Conservation (phyloP, 2,888 invertebrate genomes). For the Argynnis bischoffii region DNA sequence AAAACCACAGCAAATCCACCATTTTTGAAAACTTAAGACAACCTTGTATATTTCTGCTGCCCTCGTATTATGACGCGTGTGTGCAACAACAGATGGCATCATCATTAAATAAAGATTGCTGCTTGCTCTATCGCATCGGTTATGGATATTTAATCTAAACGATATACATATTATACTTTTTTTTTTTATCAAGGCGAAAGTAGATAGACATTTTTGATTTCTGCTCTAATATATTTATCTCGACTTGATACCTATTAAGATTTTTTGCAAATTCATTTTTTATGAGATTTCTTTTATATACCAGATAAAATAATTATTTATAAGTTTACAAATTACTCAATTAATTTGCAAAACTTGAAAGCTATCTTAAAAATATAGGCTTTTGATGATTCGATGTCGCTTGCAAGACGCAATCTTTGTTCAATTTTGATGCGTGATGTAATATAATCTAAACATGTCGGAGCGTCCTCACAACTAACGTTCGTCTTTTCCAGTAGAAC, state of each 20-base stretch:
- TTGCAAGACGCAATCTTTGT: conserved; percentile 6
- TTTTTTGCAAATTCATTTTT: too few species aligned
- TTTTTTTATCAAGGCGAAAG: neutral
- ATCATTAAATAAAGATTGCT: conserved; percentile 1
- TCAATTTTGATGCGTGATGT: conserved; percentile 2
- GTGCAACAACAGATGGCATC: conserved; percentile 4
- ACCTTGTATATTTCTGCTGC: conserved; percentile 8
- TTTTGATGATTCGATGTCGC: neutral
- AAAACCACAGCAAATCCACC: neutral
- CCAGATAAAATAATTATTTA: too few species aligned
- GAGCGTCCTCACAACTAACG: neutral
- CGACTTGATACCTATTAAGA: too few species aligned
- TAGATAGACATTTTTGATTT: neutral
- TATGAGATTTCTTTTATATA: too few species aligned
- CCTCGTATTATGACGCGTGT: conserved; percentile 3
- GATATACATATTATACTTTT: neutral
- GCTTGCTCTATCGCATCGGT: conserved; percentile 10
- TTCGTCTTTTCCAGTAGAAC: conserved; percentile 53
- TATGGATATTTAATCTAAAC: conserved; percentile 5
- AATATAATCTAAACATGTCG: neutral
- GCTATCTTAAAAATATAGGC: too few species aligned
- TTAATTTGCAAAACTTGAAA: too few species aligned
- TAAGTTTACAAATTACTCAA: too few species aligned
- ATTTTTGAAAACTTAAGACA: neutral
- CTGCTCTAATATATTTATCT: too few species aligned